Evolutionary conservation across 2,888 invertebrate species (phyloP).

Genomic region (Pyrgus malvae): DNA sequence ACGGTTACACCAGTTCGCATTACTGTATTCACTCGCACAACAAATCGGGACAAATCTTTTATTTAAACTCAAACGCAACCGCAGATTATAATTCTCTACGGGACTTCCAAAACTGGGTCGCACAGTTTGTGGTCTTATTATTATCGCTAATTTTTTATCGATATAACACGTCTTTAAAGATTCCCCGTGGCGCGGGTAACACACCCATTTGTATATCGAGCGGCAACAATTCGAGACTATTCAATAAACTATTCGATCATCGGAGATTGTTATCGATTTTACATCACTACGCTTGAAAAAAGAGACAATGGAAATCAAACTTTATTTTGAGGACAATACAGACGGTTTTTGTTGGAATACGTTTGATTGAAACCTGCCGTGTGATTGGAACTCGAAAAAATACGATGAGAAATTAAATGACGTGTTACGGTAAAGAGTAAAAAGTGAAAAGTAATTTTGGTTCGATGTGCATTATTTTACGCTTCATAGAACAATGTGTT

Average conservation of each 20-base stretch:
- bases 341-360: background rate
- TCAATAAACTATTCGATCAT: conserved; percentile 68
- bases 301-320: background rate
- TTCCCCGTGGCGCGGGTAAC: conserved; percentile 71
- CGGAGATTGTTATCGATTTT: conserved; percentile 63
- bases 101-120: conserved; percentile 9
- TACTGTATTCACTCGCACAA: background rate
- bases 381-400: conserved; percentile 14
- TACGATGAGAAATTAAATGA: conserved; percentile 29
- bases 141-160: conserved; percentile 34
- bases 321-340: conserved; percentile 1
- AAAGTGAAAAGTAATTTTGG: conserved; percentile 26
- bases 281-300: conserved; percentile 14
- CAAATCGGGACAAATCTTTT: conserved; percentile 12
- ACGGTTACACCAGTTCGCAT: background rate
- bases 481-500: conserved; percentile 27
- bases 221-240: conserved; percentile 64
- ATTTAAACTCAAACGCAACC: background rate
- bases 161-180: conserved; percentile 52
- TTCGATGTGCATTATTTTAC: conserved; percentile 26
- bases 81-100: background rate
- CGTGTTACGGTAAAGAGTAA: conserved; percentile 25
- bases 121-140: conserved; percentile 22
- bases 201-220: conserved; percentile 71
- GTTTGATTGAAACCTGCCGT: conserved; percentile 24